Conservation (phyloP, 2,797 vertebrate genomes). For the Argentina silus region DNA sequence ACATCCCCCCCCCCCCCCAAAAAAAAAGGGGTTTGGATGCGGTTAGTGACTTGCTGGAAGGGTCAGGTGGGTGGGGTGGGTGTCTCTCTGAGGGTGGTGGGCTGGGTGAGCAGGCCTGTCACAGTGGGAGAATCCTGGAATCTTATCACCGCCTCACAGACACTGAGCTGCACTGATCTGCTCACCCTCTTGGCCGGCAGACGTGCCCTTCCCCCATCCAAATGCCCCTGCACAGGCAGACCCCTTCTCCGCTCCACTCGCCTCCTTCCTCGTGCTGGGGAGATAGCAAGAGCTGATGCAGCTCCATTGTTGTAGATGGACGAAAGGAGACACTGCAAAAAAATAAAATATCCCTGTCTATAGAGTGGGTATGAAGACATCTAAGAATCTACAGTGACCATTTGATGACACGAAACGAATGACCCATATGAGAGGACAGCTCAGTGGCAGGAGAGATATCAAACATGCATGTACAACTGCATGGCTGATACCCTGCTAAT, state of each 20-base stretch:
- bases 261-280: conserved; percentile 59
- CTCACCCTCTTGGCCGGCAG: conserved; percentile 80
- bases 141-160: conserved; percentile 84
- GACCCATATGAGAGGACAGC: neutral
- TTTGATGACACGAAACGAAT: neutral
- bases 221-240: conserved; percentile 69
- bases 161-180: conserved; percentile 82
- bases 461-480: neutral
- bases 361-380: neutral
- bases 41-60: conserved; percentile 48
- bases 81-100: conserved; percentile 58
- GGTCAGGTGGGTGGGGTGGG: conserved; percentile 41
- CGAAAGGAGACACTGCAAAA: conserved; percentile 60
- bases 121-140: conserved; percentile 83
- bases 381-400: neutral
- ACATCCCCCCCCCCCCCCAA: neutral
- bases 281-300: conserved; percentile 73
- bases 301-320: conserved; percentile 61
- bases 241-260: conserved; percentile 59
- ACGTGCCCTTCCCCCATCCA: conserved; percentile 74
- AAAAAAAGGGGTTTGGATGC: conserved; percentile 33
- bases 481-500: neutral
- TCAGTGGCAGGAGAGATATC: neutral
- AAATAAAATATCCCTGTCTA: conserved; percentile 20
- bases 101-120: conserved; percentile 79